Evolutionary conservation across 2,888 invertebrate genomes (phyloP).

Genomic region (Philonicus albiceps): DNA sequence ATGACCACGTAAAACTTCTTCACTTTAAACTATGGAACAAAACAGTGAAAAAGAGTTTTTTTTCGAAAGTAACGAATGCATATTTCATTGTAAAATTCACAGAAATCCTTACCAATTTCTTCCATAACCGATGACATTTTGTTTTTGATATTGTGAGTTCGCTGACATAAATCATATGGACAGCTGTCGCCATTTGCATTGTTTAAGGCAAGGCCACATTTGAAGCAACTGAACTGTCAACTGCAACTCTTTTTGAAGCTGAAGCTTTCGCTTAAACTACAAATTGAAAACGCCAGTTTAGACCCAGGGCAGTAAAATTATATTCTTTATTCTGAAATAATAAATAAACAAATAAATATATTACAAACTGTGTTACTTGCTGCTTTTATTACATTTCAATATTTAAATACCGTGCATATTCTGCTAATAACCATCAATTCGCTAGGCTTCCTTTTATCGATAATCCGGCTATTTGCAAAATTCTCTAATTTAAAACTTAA

Average conservation of each 20-base stretch:
- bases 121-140: constrained; percentile 61
- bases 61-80: not conserved
- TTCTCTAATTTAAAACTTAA: too few species aligned
- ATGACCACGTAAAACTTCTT: not conserved
- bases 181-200: not conserved
- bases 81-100: not conserved
- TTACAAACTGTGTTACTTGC: too few species aligned
- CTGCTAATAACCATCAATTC: too few species aligned
- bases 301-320: too few species aligned
- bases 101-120: constrained; percentile 58
- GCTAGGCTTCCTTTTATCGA: too few species aligned
- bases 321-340: too few species aligned
- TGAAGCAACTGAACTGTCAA: not conserved
- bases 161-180: not conserved
- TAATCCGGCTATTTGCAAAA: too few species aligned
- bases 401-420: too few species aligned
- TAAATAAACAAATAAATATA: too few species aligned
- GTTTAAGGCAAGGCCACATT: not conserved
- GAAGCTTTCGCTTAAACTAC: not conserved
- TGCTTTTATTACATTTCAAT: too few species aligned
- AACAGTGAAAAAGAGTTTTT: not conserved
- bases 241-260: not conserved
- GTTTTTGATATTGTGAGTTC: constrained; percentile 46
- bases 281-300: too few species aligned
- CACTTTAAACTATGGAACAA: not conserved